Evolutionary conservation across 2,888 invertebrate species (phyloP).

Genomic region (Caenorhabditis auriculariae): DNA sequence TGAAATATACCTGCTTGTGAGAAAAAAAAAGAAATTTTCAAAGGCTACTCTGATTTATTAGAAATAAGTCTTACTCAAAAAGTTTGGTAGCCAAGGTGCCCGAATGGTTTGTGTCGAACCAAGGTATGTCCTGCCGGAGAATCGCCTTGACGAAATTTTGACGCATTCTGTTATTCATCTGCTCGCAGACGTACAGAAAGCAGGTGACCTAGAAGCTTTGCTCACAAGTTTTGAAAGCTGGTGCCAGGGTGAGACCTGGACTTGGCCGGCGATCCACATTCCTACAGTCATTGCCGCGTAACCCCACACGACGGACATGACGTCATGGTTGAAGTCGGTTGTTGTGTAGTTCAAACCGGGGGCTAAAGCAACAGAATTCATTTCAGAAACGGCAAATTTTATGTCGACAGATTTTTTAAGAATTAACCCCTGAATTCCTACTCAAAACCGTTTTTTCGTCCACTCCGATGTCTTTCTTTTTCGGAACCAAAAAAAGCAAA

Average conservation of each 20-base stretch:
- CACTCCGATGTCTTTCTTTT: no score
- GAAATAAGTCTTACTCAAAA: constrained; percentile 65
- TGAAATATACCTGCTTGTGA: constrained; percentile 15
- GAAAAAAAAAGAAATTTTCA: neutral
- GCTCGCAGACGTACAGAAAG: constrained; percentile 65
- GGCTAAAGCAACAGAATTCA: constrained; percentile 6
- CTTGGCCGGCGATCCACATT: constrained; percentile 38
- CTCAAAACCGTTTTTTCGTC: no score
- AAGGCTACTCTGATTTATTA: neutral
- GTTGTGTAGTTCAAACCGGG: constrained; percentile 17
- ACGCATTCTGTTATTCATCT: constrained; percentile 67
- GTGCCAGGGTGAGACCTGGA: constrained; percentile 11
- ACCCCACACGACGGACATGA: constrained; percentile 42
- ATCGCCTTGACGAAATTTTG: constrained; percentile 65
- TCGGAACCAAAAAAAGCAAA: neutral
- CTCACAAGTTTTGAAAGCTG: neutral
- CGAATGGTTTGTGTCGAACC: constrained; percentile 66
- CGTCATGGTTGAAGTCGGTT: constrained; percentile 27
- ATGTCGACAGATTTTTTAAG: no score
- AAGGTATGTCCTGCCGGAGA: constrained; percentile 62
- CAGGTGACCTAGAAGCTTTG: constrained; percentile 61
- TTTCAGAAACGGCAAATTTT: no score
- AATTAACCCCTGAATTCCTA: no score
- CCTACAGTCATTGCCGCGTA: constrained; percentile 45
- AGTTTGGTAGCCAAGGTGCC: constrained; percentile 68